Percentiles rank a stretch among this genome's conserved stretches.
These are phyloP conservation scores for Chiloscyllium plagiosum DNA, from an alignment of 2,113 vertebrate genomes.

Conservation along the genomic window DNA sequence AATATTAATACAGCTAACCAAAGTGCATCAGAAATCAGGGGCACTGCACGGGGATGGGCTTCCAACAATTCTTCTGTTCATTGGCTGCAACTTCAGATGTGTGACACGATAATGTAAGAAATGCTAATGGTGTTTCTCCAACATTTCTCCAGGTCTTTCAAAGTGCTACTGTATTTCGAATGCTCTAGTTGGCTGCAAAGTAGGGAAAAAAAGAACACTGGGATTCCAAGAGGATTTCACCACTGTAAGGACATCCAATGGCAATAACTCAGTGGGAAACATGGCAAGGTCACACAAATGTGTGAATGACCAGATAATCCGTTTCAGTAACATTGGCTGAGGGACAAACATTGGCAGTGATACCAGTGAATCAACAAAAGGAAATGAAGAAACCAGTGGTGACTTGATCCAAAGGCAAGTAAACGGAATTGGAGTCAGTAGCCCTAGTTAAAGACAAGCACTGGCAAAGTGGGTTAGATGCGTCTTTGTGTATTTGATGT, in stretches of 20 bases:
- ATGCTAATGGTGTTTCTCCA: too few relatives aligned
- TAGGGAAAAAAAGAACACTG: not conserved
- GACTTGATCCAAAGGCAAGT: not conserved
- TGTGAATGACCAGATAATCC: not conserved
- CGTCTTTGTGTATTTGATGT: not conserved
- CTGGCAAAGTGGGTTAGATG: rapidly evolving
- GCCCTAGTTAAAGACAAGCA: not conserved
- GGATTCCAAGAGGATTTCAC: not conserved
- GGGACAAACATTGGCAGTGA: not conserved
- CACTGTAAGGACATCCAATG: not conserved
- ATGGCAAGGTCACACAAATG: not conserved
- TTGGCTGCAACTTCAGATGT: not conserved
- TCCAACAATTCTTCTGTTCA: not conserved
- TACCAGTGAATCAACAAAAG: not conserved
- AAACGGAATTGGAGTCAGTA: not conserved
- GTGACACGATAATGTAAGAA: not conserved
- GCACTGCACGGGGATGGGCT: not conserved
- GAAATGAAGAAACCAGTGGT: not conserved
- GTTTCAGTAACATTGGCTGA: not conserved
- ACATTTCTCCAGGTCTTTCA: too few relatives aligned
- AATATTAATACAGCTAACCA: too few relatives aligned
- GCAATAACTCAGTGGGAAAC: not conserved
- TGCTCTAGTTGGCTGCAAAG: not conserved
- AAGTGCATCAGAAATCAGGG: not conserved
- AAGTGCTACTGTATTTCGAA: not conserved